These are phyloP conservation scores for Peucedramus taeniatus DNA, from an alignment of 2,113 vertebrate genomes.

Conservation along the genomic window DNA sequence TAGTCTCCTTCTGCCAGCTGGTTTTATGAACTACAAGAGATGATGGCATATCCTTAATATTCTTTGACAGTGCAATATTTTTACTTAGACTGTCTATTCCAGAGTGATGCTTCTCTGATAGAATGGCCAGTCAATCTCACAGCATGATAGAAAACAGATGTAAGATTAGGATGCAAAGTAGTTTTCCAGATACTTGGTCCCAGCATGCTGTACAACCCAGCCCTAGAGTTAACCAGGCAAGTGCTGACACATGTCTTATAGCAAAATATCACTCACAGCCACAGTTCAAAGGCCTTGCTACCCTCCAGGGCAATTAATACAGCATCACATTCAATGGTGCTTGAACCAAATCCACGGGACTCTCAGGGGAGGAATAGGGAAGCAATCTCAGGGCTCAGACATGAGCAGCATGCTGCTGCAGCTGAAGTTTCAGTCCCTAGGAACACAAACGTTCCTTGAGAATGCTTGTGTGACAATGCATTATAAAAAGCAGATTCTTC, in stretches of 20 bases:
- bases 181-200: constrained; percentile 79
- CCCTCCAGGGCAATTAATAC: constrained; percentile 85
- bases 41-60: constrained; percentile 68
- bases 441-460: constrained; percentile 26
- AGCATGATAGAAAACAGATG: constrained; percentile 80
- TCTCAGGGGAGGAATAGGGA: constrained; percentile 74
- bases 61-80: constrained; percentile 71
- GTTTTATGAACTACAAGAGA: constrained; percentile 34
- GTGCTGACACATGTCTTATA: constrained; percentile 82
- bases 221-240: constrained; percentile 77
- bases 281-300: constrained; percentile 83
- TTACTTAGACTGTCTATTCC: constrained; percentile 56
- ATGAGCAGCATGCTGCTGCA: constrained; percentile 60
- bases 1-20: constrained; percentile 53
- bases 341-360: constrained; percentile 79
- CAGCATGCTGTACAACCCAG: constrained; percentile 74
- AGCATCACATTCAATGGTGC: constrained; percentile 80
- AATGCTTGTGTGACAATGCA: neutral
- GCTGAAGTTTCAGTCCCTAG: constrained; percentile 48
- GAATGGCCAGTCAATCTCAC: constrained; percentile 76
- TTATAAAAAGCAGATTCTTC: neutral
- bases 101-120: constrained; percentile 65
- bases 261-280: constrained; percentile 83
- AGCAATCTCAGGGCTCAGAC: constrained; percentile 69
- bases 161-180: constrained; percentile 81